Percentiles rank a stretch among this genome's conserved stretches.
phyloP scores from a whole-genome alignment of 2,797 vertebrate genomes.

The Scolopax bukidnonensis region DNA sequence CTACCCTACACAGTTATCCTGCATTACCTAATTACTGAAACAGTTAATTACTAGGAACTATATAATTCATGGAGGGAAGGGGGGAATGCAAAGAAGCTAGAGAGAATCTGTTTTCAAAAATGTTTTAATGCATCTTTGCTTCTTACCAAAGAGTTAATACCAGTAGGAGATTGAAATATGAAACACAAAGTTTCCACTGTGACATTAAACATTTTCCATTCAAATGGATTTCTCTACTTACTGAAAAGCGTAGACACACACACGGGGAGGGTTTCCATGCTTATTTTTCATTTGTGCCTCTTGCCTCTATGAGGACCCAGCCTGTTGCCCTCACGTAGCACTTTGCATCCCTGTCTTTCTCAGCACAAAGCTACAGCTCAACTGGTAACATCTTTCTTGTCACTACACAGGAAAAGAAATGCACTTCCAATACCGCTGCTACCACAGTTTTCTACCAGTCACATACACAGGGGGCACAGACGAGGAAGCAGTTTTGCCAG shows the following conservation, averaged over 20 bases:
- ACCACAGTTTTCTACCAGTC: background rate
- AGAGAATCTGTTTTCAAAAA: background rate
- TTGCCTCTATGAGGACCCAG: background rate
- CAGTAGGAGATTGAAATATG: background rate
- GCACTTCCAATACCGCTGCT: accelerated
- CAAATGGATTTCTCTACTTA: background rate
- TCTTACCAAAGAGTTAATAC: background rate
- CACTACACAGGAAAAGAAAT: accelerated
- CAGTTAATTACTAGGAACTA: background rate
- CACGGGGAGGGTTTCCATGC: background rate
- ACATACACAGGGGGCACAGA: accelerated
- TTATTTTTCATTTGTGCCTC: background rate
- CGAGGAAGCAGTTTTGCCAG: background rate
- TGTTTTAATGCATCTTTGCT: background rate
- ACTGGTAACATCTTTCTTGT: background rate
- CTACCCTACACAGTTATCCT: background rate
- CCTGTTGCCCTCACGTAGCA: accelerated
- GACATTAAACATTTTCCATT: background rate
- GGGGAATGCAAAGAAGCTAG: background rate
- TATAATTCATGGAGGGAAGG: background rate
- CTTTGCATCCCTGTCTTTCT: background rate
- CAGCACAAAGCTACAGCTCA: background rate
- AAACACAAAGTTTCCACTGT: background rate
- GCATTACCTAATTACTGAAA: background rate
- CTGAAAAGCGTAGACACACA: accelerated